phyloP scores from a whole-genome alignment of 2,113 vertebrate species.

The Anguilla rostrata region DNA sequence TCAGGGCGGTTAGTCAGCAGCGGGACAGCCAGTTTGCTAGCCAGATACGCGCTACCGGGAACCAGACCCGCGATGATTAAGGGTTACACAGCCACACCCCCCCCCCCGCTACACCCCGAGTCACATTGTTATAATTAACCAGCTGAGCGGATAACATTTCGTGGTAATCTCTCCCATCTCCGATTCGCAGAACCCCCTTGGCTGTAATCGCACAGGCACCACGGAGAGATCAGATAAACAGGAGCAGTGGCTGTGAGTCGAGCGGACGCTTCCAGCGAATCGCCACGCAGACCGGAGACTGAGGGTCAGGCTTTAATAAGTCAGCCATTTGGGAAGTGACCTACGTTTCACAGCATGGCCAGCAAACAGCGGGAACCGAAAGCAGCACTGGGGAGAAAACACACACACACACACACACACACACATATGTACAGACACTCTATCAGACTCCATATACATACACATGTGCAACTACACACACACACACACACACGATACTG shows the following conservation, averaged over 20 bases:
- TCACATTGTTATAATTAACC: not conserved
- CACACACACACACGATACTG: not conserved
- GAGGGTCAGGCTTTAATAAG: not conserved
- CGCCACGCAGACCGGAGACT: no score
- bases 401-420: not conserved
- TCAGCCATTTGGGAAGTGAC: not conserved
- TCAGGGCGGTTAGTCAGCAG: not conserved
- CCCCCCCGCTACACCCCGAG: not conserved
- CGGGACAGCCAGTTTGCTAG: not conserved
- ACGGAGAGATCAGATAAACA: not conserved
- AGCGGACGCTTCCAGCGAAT: no score
- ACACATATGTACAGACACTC: not conserved
- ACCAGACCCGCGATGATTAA: not conserved
- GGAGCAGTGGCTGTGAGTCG: not conserved
- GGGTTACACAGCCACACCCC: not conserved
- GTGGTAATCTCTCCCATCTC: not conserved
- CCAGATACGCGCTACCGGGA: not conserved
- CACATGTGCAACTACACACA: not conserved
- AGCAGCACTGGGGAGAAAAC: not conserved
- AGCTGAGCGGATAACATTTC: not conserved
- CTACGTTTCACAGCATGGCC: not conserved
- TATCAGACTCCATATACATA: not conserved
- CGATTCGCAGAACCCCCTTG: not conserved
- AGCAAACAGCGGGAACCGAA: not conserved
- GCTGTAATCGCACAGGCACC: not conserved